phyloP scores from a whole-genome alignment of 2,797 vertebrate species.

The Danio albolineatus region DNA sequence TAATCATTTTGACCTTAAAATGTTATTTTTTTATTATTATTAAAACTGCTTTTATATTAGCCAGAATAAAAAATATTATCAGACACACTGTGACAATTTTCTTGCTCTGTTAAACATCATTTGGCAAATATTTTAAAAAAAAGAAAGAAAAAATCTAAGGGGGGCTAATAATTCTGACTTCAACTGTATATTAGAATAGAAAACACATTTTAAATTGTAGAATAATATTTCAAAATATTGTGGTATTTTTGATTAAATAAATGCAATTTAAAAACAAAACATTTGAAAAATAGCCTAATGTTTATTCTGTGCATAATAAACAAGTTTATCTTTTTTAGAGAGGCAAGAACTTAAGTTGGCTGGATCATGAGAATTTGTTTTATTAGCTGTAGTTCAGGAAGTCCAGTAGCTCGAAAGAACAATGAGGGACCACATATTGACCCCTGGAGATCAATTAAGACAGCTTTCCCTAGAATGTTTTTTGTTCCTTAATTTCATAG shows the following conservation, averaged over 20 bases:
- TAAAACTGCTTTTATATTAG: too few species aligned
- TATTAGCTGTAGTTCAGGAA: not conserved
- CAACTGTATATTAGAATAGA: too few species aligned
- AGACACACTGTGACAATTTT: too few species aligned
- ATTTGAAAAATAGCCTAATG: not conserved
- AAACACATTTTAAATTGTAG: not conserved
- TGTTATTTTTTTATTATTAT: too few species aligned
- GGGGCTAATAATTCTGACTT: too few species aligned
- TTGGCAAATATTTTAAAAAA: too few species aligned
- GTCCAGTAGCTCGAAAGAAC: slow-evolving; percentile 8
- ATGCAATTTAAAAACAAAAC: not conserved
- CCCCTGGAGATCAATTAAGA: slow-evolving; percentile 25
- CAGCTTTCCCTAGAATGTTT: slow-evolving; percentile 26
- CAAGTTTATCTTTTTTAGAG: not conserved
- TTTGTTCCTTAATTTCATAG: slow-evolving; percentile 10
- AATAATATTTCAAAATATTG: not conserved
- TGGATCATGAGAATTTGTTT: not conserved
- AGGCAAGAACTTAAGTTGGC: not conserved
- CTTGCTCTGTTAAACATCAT: too few species aligned
- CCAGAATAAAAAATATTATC: too few species aligned
- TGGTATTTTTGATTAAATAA: not conserved
- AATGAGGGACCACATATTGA: not conserved
- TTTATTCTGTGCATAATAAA: not conserved
- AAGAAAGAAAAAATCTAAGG: too few species aligned
- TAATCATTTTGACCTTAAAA: too few species aligned